phyloP scores from a whole-genome alignment of 2,888 invertebrate species.

The Malthinus seriepunctatus region DNA sequence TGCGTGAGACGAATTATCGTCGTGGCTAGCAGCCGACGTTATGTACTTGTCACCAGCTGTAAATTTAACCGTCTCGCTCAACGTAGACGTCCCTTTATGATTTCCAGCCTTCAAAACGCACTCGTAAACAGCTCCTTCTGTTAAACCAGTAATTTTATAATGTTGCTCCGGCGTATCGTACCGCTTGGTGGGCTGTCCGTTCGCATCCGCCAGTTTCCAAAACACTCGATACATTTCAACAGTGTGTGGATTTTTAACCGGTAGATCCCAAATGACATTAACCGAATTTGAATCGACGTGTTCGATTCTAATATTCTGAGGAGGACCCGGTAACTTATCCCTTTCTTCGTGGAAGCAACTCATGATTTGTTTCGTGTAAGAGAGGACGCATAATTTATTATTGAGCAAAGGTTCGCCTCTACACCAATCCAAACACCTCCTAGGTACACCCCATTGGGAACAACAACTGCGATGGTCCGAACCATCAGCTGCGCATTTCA shows the following conservation, averaged over 20 bases:
- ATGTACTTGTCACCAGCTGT: conserved; percentile 75
- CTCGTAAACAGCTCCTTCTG: conserved; percentile 76
- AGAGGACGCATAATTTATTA: conserved; percentile 69
- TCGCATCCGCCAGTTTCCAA: conserved; percentile 69
- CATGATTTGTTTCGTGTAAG: conserved; percentile 74
- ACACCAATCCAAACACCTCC: conserved; percentile 83
- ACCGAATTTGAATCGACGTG: conserved; percentile 63
- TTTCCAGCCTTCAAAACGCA: conserved; percentile 83
- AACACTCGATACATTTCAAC: conserved; percentile 84
- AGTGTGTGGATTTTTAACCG: conserved; percentile 78
- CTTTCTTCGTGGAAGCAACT: conserved; percentile 82
- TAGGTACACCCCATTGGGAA: conserved; percentile 76
- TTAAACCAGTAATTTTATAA: conserved; percentile 70
- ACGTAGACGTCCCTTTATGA: conserved; percentile 72
- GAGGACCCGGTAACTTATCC: conserved; percentile 80
- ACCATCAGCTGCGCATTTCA: conserved; percentile 83
- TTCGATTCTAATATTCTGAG: conserved; percentile 65
- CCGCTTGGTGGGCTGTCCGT: conserved; percentile 63
- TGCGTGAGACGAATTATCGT: conserved; percentile 57
- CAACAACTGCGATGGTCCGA: conserved; percentile 86
- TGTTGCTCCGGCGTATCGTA: conserved; percentile 74
- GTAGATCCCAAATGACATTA: conserved; percentile 73
- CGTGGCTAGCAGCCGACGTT: conserved; percentile 67
- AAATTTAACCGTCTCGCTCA: conserved; percentile 74
- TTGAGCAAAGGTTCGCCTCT: conserved; percentile 73